Evolutionary conservation across 2,113 vertebrate species (phyloP), one percentile per base, ranked within the genome.

Genomic region (Benitochromis conjunctus): DNA sequence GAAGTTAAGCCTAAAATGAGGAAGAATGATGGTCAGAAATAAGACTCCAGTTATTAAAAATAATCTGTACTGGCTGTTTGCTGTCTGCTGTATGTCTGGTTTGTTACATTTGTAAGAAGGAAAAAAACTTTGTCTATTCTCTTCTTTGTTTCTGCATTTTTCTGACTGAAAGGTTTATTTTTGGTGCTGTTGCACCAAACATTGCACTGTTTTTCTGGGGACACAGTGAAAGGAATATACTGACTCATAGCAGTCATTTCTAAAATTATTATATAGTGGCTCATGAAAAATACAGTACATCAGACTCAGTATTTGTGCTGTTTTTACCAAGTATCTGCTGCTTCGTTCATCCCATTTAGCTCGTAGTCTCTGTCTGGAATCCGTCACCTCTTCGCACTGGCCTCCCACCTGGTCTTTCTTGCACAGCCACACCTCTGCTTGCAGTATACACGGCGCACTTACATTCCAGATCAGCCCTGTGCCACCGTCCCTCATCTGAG

Each of bases 401-500:
- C 84, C 56, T 53, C 81, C 84, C 6, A 48, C 43, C 3, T 14
- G 14, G 4, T 81, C 80, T 77, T 86, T 94, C 88, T 89, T 92
- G 83, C 96, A 97, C n/a, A 96, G 89, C 89, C 91, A 93, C 84
- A 97, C 43, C n/a, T 96, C 93, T 19, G 84, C 94, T 18, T 95
- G 69, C 76, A 96, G 71, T 24, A 88, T 88, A 86, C 97, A 97
- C 53, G 91, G 94, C 9, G 95, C 86, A 1, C 81, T 93, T 24
- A 97, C 86, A 6, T 89, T 95, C 95, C 96, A 97, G 53, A 60
- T 53, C 86, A 96, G 91, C 9, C 46, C 89, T 0, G 58, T 69
- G 3, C 21, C 21, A 0, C 74, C 79, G 0, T 24, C 81, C 14
- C 66, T 83, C 11, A 64, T 41, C 41, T 4, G 60, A 18, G 57